Evolutionary conservation across 2,797 vertebrate genomes (phyloP).

Genomic region (Cynopterus sphinx): DNA sequence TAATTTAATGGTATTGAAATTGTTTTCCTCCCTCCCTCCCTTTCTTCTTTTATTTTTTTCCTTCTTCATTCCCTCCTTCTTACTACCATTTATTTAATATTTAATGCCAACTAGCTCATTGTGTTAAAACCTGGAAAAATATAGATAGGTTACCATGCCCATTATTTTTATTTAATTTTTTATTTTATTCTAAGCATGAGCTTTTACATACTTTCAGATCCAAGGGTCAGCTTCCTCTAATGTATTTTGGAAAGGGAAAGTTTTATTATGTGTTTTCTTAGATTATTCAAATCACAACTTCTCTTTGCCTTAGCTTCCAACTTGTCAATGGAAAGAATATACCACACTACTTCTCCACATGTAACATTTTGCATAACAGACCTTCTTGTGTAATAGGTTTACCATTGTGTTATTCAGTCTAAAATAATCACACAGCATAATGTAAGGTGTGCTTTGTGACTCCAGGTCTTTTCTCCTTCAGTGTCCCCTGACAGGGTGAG

Average conservation of each 20-base stretch:
- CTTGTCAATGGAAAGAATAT: not conserved
- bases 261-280: not conserved
- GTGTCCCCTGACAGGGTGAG: fast-evolving
- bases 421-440: not conserved
- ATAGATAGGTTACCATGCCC: not conserved
- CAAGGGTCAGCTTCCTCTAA: not conserved
- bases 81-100: not conserved
- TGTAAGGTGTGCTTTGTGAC: not conserved
- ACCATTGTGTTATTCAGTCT: not conserved
- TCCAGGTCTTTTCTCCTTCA: not conserved
- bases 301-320: not conserved
- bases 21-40: not conserved
- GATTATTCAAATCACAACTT: not conserved
- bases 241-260: not conserved
- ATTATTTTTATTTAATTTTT: not conserved
- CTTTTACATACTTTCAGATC: not conserved
- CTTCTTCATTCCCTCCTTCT: not conserved
- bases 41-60: not conserved
- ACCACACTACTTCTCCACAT: not conserved
- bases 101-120: not conserved
- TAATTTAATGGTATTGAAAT: not conserved
- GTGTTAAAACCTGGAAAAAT: not conserved
- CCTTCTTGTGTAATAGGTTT: not conserved
- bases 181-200: not conserved
- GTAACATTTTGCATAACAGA: not conserved